Evolutionary conservation across 2,797 vertebrate species (phyloP).

Genomic region (Pantherophis vulpinus): DNA sequence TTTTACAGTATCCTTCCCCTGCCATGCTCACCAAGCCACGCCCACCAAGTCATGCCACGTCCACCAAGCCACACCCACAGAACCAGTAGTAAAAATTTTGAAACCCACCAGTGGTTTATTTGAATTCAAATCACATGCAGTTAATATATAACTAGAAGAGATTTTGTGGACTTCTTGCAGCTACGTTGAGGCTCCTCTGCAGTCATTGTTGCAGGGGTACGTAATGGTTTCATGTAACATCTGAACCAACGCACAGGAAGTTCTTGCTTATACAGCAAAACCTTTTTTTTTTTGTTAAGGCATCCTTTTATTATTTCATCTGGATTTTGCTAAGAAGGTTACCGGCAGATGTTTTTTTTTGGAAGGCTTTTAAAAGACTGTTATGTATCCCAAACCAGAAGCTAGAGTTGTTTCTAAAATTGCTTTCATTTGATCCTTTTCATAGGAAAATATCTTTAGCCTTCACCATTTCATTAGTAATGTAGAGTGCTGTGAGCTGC

Average conservation of each 20-base stretch:
- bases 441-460: neutral
- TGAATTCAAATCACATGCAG: neutral
- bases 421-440: constrained; percentile 11
- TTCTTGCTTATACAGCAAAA: neutral
- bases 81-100: too few relatives aligned
- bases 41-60: too few relatives aligned
- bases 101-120: too few relatives aligned
- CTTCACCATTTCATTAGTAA: constrained; percentile 4
- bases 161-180: neutral
- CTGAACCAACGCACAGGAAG: neutral
- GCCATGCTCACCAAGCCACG: too few relatives aligned
- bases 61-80: too few relatives aligned
- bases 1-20: too few relatives aligned
- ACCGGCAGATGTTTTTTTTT: neutral
- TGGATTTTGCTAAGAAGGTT: neutral
- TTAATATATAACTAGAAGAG: neutral
- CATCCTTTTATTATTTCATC: neutral
- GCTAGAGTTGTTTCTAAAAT: neutral
- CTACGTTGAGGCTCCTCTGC: neutral
- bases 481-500: neutral
- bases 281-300: neutral
- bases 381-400: neutral
- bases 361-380: neutral
- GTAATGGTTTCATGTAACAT: neutral
- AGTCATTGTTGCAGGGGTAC: neutral